A percentile compares a stretch with the other conserved stretches of the same genome.
Conservation (phyloP, 1,140 invertebrate species). For the Hermatobates lingyangjiaoensis region DNA sequence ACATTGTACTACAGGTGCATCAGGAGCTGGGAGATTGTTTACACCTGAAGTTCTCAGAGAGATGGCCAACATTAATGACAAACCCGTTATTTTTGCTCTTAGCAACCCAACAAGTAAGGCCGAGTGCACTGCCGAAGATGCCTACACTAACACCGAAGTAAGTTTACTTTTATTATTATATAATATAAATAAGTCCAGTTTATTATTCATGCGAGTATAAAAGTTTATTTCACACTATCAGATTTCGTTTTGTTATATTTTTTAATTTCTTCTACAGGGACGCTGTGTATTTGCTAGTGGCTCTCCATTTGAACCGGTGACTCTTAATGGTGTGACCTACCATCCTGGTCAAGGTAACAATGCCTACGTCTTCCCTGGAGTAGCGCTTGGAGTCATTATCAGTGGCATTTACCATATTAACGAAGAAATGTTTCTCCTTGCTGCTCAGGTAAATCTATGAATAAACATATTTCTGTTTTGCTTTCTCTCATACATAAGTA, state of each 20-base stretch:
- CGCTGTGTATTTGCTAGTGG: constrained; percentile 79
- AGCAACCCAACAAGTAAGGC: constrained; percentile 93
- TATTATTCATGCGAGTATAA: neutral
- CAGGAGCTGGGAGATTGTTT: constrained; percentile 73
- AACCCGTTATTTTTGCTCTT: constrained; percentile 83
- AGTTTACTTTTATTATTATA: constrained; percentile 14
- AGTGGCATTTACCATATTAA: constrained; percentile 73
- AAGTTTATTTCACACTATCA: neutral
- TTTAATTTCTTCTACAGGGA: constrained; percentile 36
- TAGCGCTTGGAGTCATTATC: constrained; percentile 75
- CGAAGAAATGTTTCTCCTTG: constrained; percentile 76
- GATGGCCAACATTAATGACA: constrained; percentile 71
- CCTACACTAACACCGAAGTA: constrained; percentile 72
- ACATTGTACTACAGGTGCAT: constrained; percentile 66
- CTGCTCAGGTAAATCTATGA: constrained; percentile 37
- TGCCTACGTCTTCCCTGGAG: constrained; percentile 89
- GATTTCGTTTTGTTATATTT: neutral
- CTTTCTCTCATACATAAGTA: too few relatives aligned
- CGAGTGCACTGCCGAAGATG: constrained; percentile 87
- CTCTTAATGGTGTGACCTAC: constrained; percentile 54
- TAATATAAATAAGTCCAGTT: neutral
- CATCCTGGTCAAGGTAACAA: constrained; percentile 90
- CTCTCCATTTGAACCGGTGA: constrained; percentile 72
- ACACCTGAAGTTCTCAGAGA: constrained; percentile 63
- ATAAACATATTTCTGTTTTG: too few relatives aligned